phyloP scores from a whole-genome alignment of 2,888 invertebrate species.

The Schizaphis graminum region DNA sequence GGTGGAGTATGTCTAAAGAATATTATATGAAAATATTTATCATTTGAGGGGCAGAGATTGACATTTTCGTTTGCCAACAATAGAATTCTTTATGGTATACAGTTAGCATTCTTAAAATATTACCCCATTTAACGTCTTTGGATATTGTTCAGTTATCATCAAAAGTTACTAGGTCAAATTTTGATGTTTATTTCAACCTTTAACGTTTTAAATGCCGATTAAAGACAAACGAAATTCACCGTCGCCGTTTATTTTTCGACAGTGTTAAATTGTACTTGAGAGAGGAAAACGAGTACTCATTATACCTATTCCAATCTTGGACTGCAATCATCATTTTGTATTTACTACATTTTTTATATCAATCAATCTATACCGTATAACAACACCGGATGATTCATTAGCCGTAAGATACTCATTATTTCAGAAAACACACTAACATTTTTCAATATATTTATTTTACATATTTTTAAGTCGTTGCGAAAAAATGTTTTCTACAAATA shows the following conservation, averaged over 20 bases:
- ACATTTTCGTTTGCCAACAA: slow-evolving; percentile 45
- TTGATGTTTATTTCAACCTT: slow-evolving; percentile 13
- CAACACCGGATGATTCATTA: not conserved
- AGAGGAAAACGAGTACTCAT: not conserved
- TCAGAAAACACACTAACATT: not conserved
- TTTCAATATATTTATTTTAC: not conserved
- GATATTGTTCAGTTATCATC: not conserved
- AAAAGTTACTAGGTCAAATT: slow-evolving; percentile 52
- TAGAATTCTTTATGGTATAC: not conserved
- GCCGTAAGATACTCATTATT: not conserved
- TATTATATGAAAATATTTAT: not conserved
- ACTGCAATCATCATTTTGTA: not conserved
- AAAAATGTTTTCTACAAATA: not conserved
- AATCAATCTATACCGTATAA: not conserved
- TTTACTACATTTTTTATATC: not conserved
- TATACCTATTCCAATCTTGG: not conserved
- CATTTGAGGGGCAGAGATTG: not conserved
- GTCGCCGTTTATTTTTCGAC: not conserved
- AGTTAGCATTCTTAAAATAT: slow-evolving; percentile 27
- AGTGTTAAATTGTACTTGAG: not conserved
- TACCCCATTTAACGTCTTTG: not conserved
- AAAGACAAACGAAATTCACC: not conserved
- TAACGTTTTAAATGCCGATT: not conserved
- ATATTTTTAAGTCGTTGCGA: not conserved
- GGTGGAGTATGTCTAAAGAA: not conserved